Evolutionary conservation across 1,140 invertebrate species (phyloP).

Genomic region (Nephotettix cincticeps): DNA sequence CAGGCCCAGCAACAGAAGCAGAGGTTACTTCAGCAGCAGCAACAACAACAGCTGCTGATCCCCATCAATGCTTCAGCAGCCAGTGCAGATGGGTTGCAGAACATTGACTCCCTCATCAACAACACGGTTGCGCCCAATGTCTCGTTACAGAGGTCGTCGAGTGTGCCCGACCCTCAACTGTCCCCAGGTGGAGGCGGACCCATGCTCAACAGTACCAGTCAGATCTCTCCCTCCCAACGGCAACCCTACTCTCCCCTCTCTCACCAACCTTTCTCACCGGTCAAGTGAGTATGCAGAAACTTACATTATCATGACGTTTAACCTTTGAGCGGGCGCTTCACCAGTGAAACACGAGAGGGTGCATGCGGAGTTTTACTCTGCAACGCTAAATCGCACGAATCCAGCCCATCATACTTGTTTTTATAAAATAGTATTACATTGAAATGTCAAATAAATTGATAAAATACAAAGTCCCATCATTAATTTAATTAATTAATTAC

Average conservation of each 20-base stretch:
- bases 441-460: too few species aligned
- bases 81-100: constrained; percentile 58
- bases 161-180: constrained; percentile 61
- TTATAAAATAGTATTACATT: too few species aligned
- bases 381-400: too few species aligned
- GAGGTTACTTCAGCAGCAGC: constrained; percentile 60
- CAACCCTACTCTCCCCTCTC: constrained; percentile 52
- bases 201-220: constrained; percentile 36
- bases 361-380: too few species aligned
- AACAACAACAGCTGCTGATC: constrained; percentile 68
- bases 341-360: too few species aligned
- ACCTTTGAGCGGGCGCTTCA: too few species aligned
- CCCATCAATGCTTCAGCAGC: constrained; percentile 61
- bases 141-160: constrained; percentile 57
- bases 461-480: too few species aligned
- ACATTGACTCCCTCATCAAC: constrained; percentile 75
- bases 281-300: too few species aligned
- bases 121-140: constrained; percentile 81
- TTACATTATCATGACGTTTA: too few species aligned
- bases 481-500: too few species aligned
- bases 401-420: too few species aligned
- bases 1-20: constrained; percentile 49
- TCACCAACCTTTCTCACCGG: constrained; percentile 47
- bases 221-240: constrained; percentile 43
- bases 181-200: constrained; percentile 52